Conservation (phyloP, 2,888 invertebrate genomes). For the Quadroppia sp. region DNA sequence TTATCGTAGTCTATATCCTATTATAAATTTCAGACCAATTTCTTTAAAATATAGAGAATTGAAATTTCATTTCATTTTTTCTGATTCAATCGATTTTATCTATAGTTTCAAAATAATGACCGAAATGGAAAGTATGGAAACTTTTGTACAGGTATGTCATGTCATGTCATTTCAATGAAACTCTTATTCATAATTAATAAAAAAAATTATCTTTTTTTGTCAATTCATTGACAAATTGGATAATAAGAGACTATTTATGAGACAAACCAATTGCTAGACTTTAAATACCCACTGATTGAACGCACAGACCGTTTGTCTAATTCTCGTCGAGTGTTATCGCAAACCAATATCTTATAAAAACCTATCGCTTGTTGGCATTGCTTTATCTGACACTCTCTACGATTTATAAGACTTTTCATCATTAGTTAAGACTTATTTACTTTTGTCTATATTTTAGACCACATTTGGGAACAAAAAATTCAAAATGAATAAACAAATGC, state of each 20-base stretch:
- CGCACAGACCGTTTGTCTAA: not conserved
- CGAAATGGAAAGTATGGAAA: not conserved
- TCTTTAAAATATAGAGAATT: no score
- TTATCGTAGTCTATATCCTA: no score
- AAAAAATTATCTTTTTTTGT: no score
- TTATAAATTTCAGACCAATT: no score
- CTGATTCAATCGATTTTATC: not conserved
- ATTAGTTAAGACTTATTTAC: constrained; percentile 35
- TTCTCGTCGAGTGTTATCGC: not conserved
- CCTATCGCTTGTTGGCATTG: not conserved
- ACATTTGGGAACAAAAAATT: constrained; percentile 26
- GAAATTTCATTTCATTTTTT: not conserved
- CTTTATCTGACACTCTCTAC: constrained; percentile 10
- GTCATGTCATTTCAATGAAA: not conserved
- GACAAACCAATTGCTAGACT: no score
- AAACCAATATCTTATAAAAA: not conserved
- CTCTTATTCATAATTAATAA: not conserved
- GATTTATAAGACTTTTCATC: constrained; percentile 20
- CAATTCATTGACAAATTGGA: no score
- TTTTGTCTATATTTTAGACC: constrained; percentile 22
- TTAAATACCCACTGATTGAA: not conserved
- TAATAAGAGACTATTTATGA: no score
- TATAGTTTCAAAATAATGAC: not conserved
- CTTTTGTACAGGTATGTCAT: constrained; percentile 19
- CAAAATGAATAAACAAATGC: constrained; percentile 27